Conservation (phyloP, 2,113 vertebrate genomes). For the Brevimyrus niger region DNA sequence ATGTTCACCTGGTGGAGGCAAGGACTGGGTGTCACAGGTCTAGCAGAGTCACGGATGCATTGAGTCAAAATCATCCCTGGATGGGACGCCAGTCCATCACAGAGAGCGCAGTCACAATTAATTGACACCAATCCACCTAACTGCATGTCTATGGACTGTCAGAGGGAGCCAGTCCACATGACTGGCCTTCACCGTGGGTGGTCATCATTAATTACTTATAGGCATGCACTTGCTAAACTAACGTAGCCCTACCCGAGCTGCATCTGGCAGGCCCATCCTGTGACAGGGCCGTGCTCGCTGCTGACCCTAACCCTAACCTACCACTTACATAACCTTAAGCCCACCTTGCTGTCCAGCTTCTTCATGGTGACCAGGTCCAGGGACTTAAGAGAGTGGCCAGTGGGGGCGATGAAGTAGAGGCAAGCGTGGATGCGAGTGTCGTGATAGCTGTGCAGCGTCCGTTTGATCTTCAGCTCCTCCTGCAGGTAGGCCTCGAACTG, state of each 20-base stretch:
- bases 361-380: conserved; percentile 97
- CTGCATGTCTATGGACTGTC: not conserved
- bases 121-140: not conserved
- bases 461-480: conserved; percentile 93
- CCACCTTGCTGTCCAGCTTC: conserved; percentile 97
- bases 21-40: not conserved
- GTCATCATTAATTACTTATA: not conserved
- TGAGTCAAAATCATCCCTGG: conserved; percentile 8
- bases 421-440: conserved; percentile 92
- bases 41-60: not conserved
- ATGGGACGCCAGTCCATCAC: not conserved
- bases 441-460: conserved; percentile 89
- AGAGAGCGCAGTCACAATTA: not conserved
- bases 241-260: not conserved
- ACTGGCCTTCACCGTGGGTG: not conserved
- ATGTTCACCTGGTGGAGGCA: conserved; percentile 81
- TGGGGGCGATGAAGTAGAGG: conserved; percentile 94
- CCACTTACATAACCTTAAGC: not conserved
- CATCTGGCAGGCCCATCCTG: not conserved
- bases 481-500: conserved; percentile 97
- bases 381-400: conserved; percentile 93
- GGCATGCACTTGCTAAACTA: not conserved
- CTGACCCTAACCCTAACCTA: not conserved
- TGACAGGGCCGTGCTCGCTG: not conserved
- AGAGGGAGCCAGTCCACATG: not conserved